phyloP scores from a whole-genome alignment of 2,113 vertebrate genomes.

The Candoia aspera region DNA sequence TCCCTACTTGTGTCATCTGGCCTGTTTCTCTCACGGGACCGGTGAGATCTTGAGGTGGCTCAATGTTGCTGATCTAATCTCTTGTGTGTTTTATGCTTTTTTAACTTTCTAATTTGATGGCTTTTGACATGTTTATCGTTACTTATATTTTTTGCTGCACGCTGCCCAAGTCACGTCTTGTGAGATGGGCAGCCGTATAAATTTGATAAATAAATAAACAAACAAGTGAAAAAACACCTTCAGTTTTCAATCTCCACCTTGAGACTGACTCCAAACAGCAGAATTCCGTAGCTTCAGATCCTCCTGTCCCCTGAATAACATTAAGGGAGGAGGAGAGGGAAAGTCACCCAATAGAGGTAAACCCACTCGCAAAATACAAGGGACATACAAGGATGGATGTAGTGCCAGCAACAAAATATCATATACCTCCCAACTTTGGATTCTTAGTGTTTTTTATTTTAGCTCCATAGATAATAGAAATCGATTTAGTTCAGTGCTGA shows the following conservation, averaged over 20 bases:
- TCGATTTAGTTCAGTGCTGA: background rate
- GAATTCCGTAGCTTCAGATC: background rate
- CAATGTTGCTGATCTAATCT: too few species aligned
- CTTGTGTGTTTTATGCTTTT: too few species aligned
- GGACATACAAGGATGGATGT: background rate
- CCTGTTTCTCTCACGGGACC: too few species aligned
- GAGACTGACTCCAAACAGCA: background rate
- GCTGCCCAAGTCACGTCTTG: too few species aligned
- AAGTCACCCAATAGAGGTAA: background rate
- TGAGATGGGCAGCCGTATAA: too few species aligned
- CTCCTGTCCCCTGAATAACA: background rate
- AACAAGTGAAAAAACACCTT: background rate
- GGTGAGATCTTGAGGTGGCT: too few species aligned
- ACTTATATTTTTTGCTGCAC: too few species aligned
- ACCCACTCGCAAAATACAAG: background rate
- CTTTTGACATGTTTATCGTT: too few species aligned
- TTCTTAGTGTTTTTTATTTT: background rate
- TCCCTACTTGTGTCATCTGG: too few species aligned
- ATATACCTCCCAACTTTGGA: background rate
- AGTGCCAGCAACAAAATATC: background rate
- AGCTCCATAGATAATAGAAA: background rate
- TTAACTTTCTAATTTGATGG: too few species aligned
- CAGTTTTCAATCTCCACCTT: background rate
- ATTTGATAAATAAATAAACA: too few species aligned
- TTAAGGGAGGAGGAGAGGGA: background rate